phyloP scores from a whole-genome alignment of 2,888 invertebrate species.

The Hermaeophaga mercurialis region DNA sequence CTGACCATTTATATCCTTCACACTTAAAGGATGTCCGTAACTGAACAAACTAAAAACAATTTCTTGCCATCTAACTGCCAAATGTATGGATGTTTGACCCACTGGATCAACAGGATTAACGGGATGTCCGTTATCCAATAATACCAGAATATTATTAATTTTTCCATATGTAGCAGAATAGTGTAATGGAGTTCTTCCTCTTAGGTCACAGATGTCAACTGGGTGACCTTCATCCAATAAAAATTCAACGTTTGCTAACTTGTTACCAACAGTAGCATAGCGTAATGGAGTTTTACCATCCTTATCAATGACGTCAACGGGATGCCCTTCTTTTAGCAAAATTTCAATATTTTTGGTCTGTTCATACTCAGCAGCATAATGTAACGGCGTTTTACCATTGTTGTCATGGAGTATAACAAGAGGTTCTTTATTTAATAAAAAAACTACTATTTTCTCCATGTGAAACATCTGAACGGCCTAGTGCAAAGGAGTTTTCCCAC shows the following conservation, averaged over 20 bases:
- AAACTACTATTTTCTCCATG: no score
- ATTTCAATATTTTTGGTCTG: not conserved
- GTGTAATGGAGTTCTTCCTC: slow-evolving; percentile 3
- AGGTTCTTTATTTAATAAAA: no score
- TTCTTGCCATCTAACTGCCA: not conserved
- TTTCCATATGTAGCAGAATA: not conserved
- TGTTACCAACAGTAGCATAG: not conserved
- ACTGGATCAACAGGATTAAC: not conserved
- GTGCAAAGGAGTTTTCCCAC: no score
- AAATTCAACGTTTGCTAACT: not conserved
- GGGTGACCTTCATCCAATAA: not conserved
- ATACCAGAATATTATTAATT: not conserved
- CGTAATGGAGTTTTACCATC: not conserved
- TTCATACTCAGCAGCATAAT: not conserved
- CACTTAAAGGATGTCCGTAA: not conserved
- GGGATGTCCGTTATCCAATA: not conserved
- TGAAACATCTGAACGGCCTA: no score
- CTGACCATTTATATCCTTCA: not conserved
- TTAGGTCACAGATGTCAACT: not conserved
- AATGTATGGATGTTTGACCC: slow-evolving; percentile 1
- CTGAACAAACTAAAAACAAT: not conserved
- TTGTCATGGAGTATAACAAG: not conserved
- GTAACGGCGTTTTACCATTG: slow-evolving; percentile 1
- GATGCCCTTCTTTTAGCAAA: not conserved
- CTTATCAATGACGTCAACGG: not conserved